Percentiles rank a stretch among this genome's conserved stretches.
These are phyloP conservation scores for Myotis myotis DNA, from an alignment of 2,797 vertebrate species.

Conservation along the genomic window DNA sequence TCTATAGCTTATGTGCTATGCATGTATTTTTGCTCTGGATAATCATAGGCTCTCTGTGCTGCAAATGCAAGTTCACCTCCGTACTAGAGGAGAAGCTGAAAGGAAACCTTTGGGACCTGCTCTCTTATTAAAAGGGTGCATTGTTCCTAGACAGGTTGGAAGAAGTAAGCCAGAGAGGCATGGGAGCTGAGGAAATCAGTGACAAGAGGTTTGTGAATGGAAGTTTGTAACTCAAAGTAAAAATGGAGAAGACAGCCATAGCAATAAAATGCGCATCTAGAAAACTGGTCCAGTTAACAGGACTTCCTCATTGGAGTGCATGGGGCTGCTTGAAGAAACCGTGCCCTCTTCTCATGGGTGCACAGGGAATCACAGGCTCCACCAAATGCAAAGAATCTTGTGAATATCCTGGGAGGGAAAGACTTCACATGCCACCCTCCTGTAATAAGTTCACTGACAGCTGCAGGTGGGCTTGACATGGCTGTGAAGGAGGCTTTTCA, in stretches of 20 bases:
- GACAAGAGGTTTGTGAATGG: not conserved
- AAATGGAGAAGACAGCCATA: not conserved
- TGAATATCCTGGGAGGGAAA: not conserved
- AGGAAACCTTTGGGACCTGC: not conserved
- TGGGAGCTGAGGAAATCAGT: not conserved
- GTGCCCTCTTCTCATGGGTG: not conserved
- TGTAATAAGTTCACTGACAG: not conserved
- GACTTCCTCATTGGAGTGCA: not conserved
- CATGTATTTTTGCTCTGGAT: not conserved
- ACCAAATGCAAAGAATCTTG: not conserved
- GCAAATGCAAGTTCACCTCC: not conserved
- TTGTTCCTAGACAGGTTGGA: not conserved
- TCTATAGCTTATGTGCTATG: not conserved
- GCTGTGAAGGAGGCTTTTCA: not conserved
- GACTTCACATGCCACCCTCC: not conserved
- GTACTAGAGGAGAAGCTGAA: not conserved
- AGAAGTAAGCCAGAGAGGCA: not conserved
- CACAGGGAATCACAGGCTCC: not conserved
- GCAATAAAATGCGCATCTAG: not conserved
- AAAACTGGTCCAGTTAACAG: not conserved
- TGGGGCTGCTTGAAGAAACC: not conserved
- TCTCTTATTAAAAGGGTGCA: not conserved
- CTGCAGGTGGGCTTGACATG: not conserved
- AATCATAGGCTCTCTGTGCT: not conserved
- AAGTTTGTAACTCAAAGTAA: not conserved